Conservation (phyloP, 1,140 invertebrate species). For the Platorchestia sp. region DNA sequence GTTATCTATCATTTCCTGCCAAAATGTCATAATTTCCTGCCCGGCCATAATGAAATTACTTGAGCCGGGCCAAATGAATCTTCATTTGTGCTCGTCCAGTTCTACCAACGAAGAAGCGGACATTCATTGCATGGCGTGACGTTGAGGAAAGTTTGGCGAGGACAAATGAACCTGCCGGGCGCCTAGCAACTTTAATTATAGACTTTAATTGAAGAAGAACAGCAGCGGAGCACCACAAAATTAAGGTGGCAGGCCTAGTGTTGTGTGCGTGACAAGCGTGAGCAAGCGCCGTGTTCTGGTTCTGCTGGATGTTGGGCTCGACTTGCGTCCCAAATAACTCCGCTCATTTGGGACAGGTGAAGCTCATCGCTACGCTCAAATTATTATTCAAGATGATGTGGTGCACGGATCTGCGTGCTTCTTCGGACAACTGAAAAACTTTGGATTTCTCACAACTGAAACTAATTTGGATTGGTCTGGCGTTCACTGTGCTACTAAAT, state of each 20-base stretch:
- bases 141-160: conserved; percentile 23
- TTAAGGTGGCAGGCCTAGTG: not conserved
- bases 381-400: not conserved
- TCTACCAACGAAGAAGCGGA: not conserved
- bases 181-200: conserved; percentile 43
- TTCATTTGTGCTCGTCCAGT: not conserved
- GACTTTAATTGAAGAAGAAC: conserved; percentile 40
- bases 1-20: not conserved
- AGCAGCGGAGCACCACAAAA: not conserved
- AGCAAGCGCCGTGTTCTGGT: not conserved
- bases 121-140: conserved; percentile 18
- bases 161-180: conserved; percentile 38
- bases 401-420: not conserved
- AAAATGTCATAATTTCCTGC: not conserved
- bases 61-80: not conserved
- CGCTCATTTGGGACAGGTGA: not conserved
- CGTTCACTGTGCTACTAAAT: not conserved
- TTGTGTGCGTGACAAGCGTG: not conserved
- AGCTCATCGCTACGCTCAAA: not conserved
- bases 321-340: not conserved
- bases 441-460: not conserved
- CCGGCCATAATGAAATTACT: not conserved
- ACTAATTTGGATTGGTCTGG: not conserved
- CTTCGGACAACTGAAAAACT: not conserved
- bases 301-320: not conserved